phyloP scores from a whole-genome alignment of 2,888 invertebrate species.

The Anagyrus pseudococci region DNA sequence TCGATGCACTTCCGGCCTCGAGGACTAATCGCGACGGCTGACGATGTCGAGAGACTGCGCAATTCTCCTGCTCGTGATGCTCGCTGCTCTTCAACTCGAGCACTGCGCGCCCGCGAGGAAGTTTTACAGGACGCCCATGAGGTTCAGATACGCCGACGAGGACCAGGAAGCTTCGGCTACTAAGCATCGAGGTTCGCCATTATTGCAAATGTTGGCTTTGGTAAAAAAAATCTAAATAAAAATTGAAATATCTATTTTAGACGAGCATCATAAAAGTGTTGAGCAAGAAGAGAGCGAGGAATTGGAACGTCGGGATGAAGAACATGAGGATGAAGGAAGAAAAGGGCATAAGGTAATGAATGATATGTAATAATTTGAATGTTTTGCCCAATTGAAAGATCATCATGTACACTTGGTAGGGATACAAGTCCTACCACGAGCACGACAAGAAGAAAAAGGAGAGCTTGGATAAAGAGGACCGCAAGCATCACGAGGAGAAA shows the following conservation, averaged over 20 bases:
- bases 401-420: slow-evolving; percentile 41
- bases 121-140: slow-evolving; percentile 41
- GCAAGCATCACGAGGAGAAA: slow-evolving; percentile 71
- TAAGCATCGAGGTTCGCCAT: slow-evolving; percentile 30
- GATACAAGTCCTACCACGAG: slow-evolving; percentile 66
- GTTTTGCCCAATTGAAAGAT: slow-evolving; percentile 6
- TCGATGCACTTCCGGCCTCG: background rate
- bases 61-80: background rate
- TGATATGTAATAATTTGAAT: slow-evolving; percentile 23
- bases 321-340: slow-evolving; percentile 43
- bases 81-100: background rate
- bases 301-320: slow-evolving; percentile 44
- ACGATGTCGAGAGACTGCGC: background rate
- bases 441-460: slow-evolving; percentile 71
- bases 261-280: slow-evolving; percentile 37
- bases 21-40: too few species aligned
- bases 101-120: slow-evolving; percentile 37
- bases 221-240: background rate
- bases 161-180: slow-evolving; percentile 50
- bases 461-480: slow-evolving; percentile 73
- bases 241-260: slow-evolving; percentile 30
- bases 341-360: slow-evolving; percentile 48
- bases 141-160: slow-evolving; percentile 44
- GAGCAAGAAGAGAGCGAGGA: slow-evolving; percentile 47
- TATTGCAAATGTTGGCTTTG: background rate